Base-by-base conservation (phyloP, 2,797 vertebrate species). In the Pyrocephalus nanus region DNA sequence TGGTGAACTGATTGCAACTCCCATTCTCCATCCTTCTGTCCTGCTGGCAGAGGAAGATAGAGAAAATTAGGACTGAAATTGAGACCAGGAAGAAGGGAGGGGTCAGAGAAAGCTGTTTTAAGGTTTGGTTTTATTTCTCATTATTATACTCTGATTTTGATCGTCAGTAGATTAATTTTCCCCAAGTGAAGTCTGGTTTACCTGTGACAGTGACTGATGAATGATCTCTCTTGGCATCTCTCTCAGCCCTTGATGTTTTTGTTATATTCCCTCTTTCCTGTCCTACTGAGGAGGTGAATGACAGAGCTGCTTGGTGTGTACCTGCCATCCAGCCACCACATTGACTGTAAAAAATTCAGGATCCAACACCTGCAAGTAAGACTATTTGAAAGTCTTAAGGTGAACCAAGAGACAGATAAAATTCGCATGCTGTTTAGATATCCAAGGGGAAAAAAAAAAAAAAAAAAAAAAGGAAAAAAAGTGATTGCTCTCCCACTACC, bases 11-110 rank as follows among this genome's bases (percentile, higher is more conserved):
- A 34, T 45, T 38, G 8, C 4, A 34, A 3, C 8, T 40, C 18
- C 72, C 17, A 7, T 47, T 71, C 36, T 18, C 38, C 36, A 19
- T 22, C 29, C 9, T 2, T 6, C 14, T 40, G 29, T 12, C n/a
- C 17, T 0, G 0, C 29, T 19, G 34, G 9, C 23, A n/a, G 26
- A 18, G 14, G 13, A 8, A 54, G 4, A 8, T 26, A 36, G 9
- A 65, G 51, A 79, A 57, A 71, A 40, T 40, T 7, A 34, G 50
- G 17, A 57, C 21, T 51, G 29, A 17, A 51, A 21, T 27, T 34
- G 11, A 64, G 6, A 9, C 26, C 20, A 57, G 29, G 38, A 86
- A 75, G 38, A 75, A 43, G 15, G 15, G 27, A 79, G 75, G 8
- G 4, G 17, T 34, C 17, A 6, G 20, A 72, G 9, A 11, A 32